These are phyloP conservation scores for Endomychus coccineus DNA, from an alignment of 2,888 invertebrate species.

Conservation along the genomic window DNA sequence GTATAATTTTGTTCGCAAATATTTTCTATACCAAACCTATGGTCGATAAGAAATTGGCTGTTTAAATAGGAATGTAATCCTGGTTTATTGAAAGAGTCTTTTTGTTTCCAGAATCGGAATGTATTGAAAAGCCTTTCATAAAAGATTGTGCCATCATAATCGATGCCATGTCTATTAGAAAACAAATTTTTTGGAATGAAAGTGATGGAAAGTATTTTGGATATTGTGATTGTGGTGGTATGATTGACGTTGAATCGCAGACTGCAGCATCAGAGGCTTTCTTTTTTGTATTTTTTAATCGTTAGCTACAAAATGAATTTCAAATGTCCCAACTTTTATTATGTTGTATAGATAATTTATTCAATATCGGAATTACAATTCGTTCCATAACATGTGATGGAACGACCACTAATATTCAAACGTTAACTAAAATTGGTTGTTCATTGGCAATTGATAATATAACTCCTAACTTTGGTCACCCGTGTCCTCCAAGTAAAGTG, in stretches of 20 bases:
- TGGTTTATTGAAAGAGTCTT: slow-evolving; percentile 17
- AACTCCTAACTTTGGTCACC: too few relatives aligned
- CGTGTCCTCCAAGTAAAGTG: slow-evolving; percentile 11
- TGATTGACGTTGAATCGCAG: slow-evolving; percentile 16
- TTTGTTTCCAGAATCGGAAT: slow-evolving; percentile 20
- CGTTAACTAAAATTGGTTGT: slow-evolving; percentile 17
- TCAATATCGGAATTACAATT: slow-evolving; percentile 15
- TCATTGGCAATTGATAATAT: slow-evolving; percentile 10
- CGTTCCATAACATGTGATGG: slow-evolving; percentile 22
- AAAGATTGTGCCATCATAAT: slow-evolving; percentile 20
- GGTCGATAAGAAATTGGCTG: slow-evolving; percentile 18
- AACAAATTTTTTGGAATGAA: slow-evolving; percentile 11
- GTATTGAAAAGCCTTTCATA: slow-evolving; percentile 12
- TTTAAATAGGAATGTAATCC: slow-evolving; percentile 21
- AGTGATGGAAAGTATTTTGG: slow-evolving; percentile 13
- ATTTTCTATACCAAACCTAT: slow-evolving; percentile 23
- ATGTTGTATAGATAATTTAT: slow-evolving; percentile 19
- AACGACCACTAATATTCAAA: slow-evolving; percentile 17
- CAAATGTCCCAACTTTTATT: slow-evolving; percentile 23
- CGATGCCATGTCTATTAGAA: slow-evolving; percentile 10
- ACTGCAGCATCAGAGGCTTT: slow-evolving; percentile 18
- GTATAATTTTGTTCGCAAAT: slow-evolving; percentile 19
- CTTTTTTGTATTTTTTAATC: slow-evolving; percentile 18
- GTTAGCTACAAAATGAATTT: slow-evolving; percentile 16
- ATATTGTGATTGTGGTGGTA: slow-evolving; percentile 17